Percentiles rank a stretch among this genome's conserved stretches.
phyloP scores from a whole-genome alignment of 2,113 vertebrate genomes.

The Lasiurus cinereus region DNA sequence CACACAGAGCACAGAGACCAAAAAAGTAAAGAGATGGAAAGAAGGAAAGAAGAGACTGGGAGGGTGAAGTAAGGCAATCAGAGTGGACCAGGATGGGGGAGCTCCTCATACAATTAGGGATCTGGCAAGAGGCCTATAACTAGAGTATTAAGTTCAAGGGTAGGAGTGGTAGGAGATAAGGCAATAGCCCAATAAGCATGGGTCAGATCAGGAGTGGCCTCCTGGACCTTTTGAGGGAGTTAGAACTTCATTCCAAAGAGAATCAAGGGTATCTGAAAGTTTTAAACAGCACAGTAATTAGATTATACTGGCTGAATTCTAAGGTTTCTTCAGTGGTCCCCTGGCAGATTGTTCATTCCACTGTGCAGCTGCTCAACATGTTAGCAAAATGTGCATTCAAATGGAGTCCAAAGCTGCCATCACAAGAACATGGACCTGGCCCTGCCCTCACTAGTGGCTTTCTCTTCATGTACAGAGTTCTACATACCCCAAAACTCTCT shows the following conservation, averaged over 20 bases:
- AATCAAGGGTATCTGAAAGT: background rate
- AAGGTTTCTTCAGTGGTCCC: too few relatives aligned
- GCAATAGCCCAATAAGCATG: background rate
- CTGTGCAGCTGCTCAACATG: background rate
- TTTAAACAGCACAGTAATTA: fast-evolving
- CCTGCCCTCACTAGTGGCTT: background rate
- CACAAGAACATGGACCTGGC: fast-evolving
- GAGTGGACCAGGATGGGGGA: background rate
- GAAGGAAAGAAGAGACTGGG: background rate
- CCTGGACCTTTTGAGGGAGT: background rate
- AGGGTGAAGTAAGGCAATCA: fast-evolving
- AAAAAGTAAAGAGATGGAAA: background rate
- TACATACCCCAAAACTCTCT: background rate
- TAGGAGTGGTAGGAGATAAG: background rate
- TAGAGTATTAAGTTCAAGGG: background rate
- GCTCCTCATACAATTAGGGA: background rate
- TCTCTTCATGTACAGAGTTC: background rate
- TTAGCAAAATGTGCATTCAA: background rate
- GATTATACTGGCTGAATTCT: background rate
- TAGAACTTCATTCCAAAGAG: background rate
- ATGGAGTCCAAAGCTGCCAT: background rate
- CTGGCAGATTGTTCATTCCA: too few relatives aligned
- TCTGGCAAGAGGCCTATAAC: background rate
- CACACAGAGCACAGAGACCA: background rate
- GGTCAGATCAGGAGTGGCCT: background rate